These are phyloP conservation scores for Drosophila formosana DNA, from an alignment of 2,888 invertebrate species.

Conservation along the genomic window DNA sequence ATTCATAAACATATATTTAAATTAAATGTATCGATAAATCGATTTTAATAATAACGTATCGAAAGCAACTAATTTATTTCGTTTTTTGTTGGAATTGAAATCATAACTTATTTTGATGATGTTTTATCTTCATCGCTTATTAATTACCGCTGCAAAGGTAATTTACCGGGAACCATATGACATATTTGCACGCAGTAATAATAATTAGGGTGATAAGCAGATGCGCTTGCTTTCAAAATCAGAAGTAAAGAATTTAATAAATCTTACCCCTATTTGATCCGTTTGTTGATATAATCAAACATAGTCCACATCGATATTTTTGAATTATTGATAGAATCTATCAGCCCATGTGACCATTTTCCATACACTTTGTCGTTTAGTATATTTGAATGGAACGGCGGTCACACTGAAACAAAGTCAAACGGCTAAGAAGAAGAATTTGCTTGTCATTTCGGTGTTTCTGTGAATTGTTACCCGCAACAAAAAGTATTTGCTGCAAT, in stretches of 20 bases:
- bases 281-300: not conserved
- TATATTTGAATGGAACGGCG: not conserved
- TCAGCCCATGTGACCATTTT: too few relatives aligned
- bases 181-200: not conserved
- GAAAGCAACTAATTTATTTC: not conserved
- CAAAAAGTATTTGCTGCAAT: constrained; percentile 43
- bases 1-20: not conserved
- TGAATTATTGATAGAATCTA: too few relatives aligned
- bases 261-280: too few relatives aligned
- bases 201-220: not conserved
- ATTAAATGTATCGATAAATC: constrained; percentile 24
- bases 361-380: too few relatives aligned
- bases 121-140: too few relatives aligned
- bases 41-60: not conserved
- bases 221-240: too few relatives aligned
- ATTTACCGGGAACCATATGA: not conserved
- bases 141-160: not conserved
- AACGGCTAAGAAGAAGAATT: constrained; percentile 52
- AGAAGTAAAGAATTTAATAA: too few relatives aligned
- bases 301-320: not conserved
- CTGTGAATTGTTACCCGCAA: constrained; percentile 55
- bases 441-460: constrained; percentile 74
- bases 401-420: not conserved
- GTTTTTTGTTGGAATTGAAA: too few relatives aligned
- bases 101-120: too few relatives aligned